Evolutionary conservation across 2,113 vertebrate genomes (phyloP).

Genomic region (Rhea americana): DNA sequence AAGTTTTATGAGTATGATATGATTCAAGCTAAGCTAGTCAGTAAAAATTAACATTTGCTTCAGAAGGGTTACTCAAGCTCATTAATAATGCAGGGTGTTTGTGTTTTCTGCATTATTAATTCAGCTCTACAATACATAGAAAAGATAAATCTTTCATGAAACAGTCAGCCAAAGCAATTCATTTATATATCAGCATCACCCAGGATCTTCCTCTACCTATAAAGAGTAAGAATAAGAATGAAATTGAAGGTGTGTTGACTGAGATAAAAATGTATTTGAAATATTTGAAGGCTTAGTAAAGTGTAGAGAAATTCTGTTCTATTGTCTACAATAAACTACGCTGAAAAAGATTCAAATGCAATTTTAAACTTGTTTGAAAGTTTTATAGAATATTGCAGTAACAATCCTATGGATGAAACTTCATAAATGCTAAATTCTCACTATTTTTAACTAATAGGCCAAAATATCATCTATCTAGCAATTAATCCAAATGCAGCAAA

Average conservation of each 20-base stretch:
- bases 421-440: neutral
- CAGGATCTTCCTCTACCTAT: conserved; percentile 35
- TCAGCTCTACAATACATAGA: neutral
- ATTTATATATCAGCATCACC: neutral
- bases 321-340: no score
- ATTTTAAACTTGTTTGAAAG: neutral
- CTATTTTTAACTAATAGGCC: neutral
- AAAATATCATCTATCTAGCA: neutral
- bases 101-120: neutral
- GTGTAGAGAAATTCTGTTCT: no score
- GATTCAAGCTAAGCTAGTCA: neutral
- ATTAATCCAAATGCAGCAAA: neutral
- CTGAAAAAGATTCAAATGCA: neutral
- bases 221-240: conserved; percentile 13
- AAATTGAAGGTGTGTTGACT: neutral
- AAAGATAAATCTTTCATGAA: neutral
- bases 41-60: neutral
- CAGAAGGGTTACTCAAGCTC: neutral
- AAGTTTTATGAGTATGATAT: neutral
- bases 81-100: conserved; percentile 8
- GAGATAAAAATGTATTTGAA: neutral
- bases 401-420: neutral
- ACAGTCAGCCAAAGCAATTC: neutral
- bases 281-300: neutral
- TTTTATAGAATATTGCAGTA: neutral